A percentile compares a stretch with the other conserved stretches of the same genome.
These are phyloP conservation scores for Brotula barbata DNA, from an alignment of 2,797 vertebrate genomes.

Conservation along the genomic window DNA sequence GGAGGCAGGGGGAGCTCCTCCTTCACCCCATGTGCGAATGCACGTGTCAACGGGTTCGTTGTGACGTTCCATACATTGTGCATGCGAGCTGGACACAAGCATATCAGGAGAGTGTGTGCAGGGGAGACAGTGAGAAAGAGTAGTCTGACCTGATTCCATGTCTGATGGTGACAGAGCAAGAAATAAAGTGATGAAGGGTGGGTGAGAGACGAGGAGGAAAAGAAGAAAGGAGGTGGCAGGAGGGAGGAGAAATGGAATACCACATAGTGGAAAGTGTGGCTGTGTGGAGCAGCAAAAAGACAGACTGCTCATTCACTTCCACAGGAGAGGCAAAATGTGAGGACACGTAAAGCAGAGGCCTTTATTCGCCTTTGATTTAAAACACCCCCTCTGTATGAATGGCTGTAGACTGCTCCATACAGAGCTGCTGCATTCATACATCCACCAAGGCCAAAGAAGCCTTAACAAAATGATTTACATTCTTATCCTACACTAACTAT, in stretches of 20 bases:
- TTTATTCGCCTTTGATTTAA: constrained; percentile 73
- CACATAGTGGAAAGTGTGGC: constrained; percentile 44
- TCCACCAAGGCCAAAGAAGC: too few relatives aligned
- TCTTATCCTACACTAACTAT: too few relatives aligned
- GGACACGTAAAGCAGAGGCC: constrained; percentile 52
- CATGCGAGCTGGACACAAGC: not conserved
- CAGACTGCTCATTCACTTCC: constrained; percentile 56
- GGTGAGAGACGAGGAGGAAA: constrained; percentile 17
- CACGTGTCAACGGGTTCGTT: not conserved
- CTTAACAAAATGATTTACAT: too few relatives aligned
- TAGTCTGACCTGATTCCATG: constrained; percentile 30
- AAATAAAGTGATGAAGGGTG: constrained; percentile 26
- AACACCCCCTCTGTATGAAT: constrained; percentile 44
- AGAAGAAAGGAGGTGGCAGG: constrained; percentile 4
- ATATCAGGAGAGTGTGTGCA: constrained; percentile 3
- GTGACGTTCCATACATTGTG: too few relatives aligned
- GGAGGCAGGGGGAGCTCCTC: constrained; percentile 5
- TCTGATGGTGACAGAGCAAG: constrained; percentile 31
- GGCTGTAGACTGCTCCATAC: too few relatives aligned
- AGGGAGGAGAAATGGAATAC: constrained; percentile 20
- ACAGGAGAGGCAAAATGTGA: constrained; percentile 56
- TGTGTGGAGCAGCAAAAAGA: constrained; percentile 53
- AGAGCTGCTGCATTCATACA: too few relatives aligned
- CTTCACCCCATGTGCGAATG: constrained; percentile 1
- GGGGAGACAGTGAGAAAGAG: constrained; percentile 11